Evolutionary conservation across 2,113 vertebrate species (phyloP).

Genomic region (Vireo altiloquus): DNA sequence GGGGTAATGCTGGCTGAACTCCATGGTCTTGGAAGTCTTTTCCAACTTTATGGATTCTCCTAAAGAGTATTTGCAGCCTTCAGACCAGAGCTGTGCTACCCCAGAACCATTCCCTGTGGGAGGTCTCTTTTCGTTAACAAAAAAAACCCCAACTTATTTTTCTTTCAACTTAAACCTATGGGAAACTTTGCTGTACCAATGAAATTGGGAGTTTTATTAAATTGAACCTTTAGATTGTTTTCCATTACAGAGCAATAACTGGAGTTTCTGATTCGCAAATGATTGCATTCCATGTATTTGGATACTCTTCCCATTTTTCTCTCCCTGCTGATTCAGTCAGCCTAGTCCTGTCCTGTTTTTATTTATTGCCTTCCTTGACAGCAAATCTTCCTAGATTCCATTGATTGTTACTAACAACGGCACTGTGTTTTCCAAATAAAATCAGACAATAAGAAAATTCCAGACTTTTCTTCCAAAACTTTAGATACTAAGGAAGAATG

Average conservation of each 20-base stretch:
- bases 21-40: neutral
- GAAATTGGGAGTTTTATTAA: neutral
- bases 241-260: neutral
- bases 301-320: neutral
- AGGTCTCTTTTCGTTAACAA: neutral
- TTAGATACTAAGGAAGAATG: neutral
- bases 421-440: neutral
- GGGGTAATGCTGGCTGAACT: neutral
- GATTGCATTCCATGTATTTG: neutral
- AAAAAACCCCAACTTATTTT: neutral
- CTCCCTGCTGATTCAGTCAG: neutral
- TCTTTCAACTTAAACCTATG: neutral
- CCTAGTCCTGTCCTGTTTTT: neutral
- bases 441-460: neutral
- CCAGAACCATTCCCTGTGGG: neutral
- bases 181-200: neutral
- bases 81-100: neutral
- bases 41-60: neutral
- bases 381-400: neutral
- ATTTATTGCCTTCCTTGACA: slow-evolving; percentile 1
- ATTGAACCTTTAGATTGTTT: neutral
- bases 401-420: neutral
- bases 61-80: neutral
- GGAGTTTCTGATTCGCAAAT: neutral
- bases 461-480: neutral